Conservation (phyloP, 1,140 invertebrate genomes). For the Nilaparvata lugens region DNA sequence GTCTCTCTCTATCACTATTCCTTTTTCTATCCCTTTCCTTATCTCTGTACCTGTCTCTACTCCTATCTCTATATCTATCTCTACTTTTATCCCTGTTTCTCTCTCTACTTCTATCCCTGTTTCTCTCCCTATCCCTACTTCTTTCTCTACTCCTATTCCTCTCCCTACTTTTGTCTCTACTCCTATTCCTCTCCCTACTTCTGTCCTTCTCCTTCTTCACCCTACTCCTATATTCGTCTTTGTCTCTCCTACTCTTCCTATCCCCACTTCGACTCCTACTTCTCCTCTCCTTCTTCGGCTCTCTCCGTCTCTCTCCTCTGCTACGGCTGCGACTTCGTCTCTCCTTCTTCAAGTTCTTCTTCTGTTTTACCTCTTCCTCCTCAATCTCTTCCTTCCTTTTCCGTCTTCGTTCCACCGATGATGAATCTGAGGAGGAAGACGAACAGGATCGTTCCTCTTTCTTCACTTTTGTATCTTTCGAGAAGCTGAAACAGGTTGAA, state of each 20-base stretch:
- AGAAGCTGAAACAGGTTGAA: background rate
- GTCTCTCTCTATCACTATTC: conserved; percentile 29
- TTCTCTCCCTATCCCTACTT: too few relatives aligned
- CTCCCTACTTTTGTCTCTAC: conserved; percentile 24
- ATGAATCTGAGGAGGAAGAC: background rate
- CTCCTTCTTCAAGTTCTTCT: conserved; percentile 20
- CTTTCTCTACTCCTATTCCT: conserved; percentile 24
- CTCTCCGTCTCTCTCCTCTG: conserved; percentile 34
- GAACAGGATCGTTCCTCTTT: conserved; percentile 12
- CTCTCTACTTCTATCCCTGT: too few relatives aligned
- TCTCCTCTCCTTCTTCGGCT: conserved; percentile 29
- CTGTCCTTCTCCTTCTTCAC: conserved; percentile 25
- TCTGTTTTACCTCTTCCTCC: conserved; percentile 19
- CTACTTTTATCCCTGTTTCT: too few relatives aligned
- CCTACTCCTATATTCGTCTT: conserved; percentile 26
- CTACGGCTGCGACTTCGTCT: conserved; percentile 26
- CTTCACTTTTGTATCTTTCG: conserved; percentile 17
- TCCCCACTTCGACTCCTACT: conserved; percentile 28
- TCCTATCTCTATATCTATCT: too few relatives aligned
- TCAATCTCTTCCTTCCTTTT: conserved; percentile 22
- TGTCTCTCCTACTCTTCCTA: conserved; percentile 26
- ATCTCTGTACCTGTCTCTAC: background rate
- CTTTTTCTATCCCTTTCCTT: conserved; percentile 24
- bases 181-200: conserved; percentile 29
- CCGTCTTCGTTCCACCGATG: conserved; percentile 17